Percentiles rank a stretch among this genome's conserved stretches.
Evolutionary conservation across 1,140 invertebrate genomes (phyloP).

Genomic region (Rhopalosiphum maidis): DNA sequence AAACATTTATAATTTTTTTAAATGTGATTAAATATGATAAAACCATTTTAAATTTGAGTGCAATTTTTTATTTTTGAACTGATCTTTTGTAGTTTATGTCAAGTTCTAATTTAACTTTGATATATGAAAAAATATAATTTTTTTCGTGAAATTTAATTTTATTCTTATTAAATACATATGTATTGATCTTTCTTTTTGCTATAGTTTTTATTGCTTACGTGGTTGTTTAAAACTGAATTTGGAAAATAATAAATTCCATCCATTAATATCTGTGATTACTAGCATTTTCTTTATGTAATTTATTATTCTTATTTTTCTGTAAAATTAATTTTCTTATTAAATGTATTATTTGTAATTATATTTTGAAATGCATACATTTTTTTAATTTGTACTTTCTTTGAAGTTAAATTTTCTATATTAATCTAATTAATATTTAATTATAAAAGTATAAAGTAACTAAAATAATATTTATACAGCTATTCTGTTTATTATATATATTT

Average conservation of each 20-base stretch:
- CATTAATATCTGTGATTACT: constrained; percentile 51
- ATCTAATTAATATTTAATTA: neutral
- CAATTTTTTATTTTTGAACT: constrained; percentile 31
- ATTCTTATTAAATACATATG: neutral
- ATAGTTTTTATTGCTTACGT: constrained; percentile 16
- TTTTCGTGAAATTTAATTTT: neutral
- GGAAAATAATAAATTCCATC: constrained; percentile 50
- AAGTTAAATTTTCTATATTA: neutral
- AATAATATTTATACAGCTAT: neutral
- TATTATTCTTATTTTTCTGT: constrained; percentile 37
- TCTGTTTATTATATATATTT: neutral
- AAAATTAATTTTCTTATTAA: constrained; percentile 8
- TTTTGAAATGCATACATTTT: neutral
- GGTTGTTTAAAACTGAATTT: constrained; percentile 11
- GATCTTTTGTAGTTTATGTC: constrained; percentile 17
- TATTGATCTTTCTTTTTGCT: too few species aligned
- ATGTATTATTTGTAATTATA: neutral
- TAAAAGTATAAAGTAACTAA: neutral
- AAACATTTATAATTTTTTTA: constrained; percentile 12
- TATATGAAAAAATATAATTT: neutral
- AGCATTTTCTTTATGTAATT: constrained; percentile 39
- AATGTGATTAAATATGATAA: neutral
- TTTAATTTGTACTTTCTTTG: neutral
- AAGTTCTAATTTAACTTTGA: neutral
- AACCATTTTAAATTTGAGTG: constrained; percentile 3